phyloP scores from a whole-genome alignment of 1,140 invertebrate genomes.

The Microplitis demolitor region DNA sequence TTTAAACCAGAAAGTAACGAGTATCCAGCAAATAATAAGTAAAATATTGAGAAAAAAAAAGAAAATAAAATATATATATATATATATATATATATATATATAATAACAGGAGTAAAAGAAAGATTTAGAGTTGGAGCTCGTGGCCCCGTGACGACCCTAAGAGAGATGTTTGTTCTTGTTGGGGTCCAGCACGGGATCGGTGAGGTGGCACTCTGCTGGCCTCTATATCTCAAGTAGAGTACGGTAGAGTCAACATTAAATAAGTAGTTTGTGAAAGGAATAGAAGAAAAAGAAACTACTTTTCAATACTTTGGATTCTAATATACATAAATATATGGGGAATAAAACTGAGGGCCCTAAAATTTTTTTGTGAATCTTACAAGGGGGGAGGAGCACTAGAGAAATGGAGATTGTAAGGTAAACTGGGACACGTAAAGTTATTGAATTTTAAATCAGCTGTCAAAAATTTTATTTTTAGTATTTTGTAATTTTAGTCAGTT shows the following conservation, averaged over 20 bases:
- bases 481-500: too few relatives aligned
- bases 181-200: slow-evolving; percentile 10
- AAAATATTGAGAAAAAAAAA: background rate
- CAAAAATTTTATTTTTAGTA: too few relatives aligned
- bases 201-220: slow-evolving; percentile 5
- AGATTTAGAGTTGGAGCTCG: slow-evolving; percentile 44
- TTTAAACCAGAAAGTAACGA: too few relatives aligned
- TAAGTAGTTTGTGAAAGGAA: slow-evolving; percentile 23
- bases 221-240: background rate
- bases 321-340: too few relatives aligned
- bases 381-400: too few relatives aligned
- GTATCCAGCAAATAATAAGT: too few relatives aligned
- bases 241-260: background rate
- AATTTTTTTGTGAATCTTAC: too few relatives aligned
- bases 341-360: too few relatives aligned
- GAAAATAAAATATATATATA: slow-evolving; percentile 19
- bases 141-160: slow-evolving; percentile 52
- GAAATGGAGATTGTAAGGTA: too few relatives aligned
- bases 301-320: too few relatives aligned
- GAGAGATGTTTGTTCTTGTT: slow-evolving; percentile 51
- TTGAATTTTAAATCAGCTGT: too few relatives aligned
- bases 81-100: slow-evolving; percentile 42
- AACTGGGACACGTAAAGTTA: too few relatives aligned
- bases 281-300: slow-evolving; percentile 1
- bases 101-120: slow-evolving; percentile 29